These are phyloP conservation scores for Protonibea diacanthus DNA, from an alignment of 2,797 vertebrate genomes.

Conservation along the genomic window DNA sequence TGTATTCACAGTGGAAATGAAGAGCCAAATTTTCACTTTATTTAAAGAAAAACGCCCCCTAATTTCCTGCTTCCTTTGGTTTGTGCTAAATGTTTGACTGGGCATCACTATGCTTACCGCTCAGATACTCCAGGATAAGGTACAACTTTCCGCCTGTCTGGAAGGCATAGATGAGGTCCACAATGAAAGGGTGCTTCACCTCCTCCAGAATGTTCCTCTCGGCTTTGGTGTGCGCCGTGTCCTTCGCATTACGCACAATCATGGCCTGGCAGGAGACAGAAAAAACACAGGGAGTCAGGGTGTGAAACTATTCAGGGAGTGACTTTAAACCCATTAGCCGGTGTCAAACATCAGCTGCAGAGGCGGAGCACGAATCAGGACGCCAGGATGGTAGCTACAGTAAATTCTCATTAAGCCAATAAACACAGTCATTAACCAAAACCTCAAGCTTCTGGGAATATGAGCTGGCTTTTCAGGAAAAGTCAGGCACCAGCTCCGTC, in stretches of 20 bases:
- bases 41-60: not conserved
- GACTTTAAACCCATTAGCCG: conserved; percentile 17
- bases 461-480: conserved; percentile 40
- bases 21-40: not conserved
- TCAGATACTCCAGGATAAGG: conserved; percentile 99
- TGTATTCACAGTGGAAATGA: not conserved
- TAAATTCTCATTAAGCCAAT: conserved; percentile 61
- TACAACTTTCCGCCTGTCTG: conserved; percentile 99
- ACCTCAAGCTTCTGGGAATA: conserved; percentile 62
- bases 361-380: conserved; percentile 36
- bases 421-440: conserved; percentile 65
- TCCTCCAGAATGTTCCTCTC: conserved; percentile 98
- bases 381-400: conserved; percentile 46
- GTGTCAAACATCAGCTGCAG: conserved; percentile 37
- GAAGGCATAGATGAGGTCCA: conserved; percentile 99
- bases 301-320: conserved; percentile 12
- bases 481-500: conserved; percentile 33
- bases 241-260: conserved; percentile 99
- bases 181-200: conserved; percentile 99
- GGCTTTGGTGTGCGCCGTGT: conserved; percentile 98
- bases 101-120: conserved; percentile 87
- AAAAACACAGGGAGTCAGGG: conserved; percentile 4
- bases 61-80: too few species aligned
- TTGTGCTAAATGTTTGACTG: not conserved
- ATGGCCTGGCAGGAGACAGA: conserved; percentile 88